Percentiles rank a stretch among this genome's conserved stretches.
These are phyloP conservation scores for Archips xylosteana DNA, from an alignment of 2,888 invertebrate genomes.

Conservation along the genomic window DNA sequence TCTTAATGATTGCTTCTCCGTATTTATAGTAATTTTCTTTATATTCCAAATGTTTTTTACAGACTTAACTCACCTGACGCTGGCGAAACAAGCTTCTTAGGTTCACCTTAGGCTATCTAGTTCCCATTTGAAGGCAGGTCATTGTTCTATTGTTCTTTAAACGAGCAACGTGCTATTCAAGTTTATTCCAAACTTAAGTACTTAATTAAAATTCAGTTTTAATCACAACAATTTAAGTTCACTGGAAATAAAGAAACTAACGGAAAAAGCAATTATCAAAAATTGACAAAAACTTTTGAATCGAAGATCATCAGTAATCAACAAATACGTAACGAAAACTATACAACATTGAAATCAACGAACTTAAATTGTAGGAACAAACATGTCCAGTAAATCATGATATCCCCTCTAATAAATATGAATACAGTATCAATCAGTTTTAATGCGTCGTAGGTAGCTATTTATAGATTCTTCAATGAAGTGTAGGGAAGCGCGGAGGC, in stretches of 20 bases:
- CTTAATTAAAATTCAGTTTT: slow-evolving; percentile 16
- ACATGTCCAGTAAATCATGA: slow-evolving; percentile 38
- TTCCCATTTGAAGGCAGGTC: slow-evolving; percentile 8
- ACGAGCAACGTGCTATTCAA: slow-evolving; percentile 5
- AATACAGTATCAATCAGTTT: slow-evolving; percentile 68
- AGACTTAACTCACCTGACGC: not conserved
- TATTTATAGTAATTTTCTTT: not conserved
- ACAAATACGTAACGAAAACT: slow-evolving; percentile 6
- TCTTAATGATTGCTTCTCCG: not conserved
- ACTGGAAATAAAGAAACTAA: not conserved
- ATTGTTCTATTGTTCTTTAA: slow-evolving; percentile 25
- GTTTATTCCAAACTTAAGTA: not conserved
- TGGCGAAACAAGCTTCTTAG: slow-evolving; percentile 5
- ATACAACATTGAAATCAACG: slow-evolving; percentile 33
- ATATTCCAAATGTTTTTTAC: not conserved
- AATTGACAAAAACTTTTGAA: not conserved
- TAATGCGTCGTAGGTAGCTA: slow-evolving; percentile 61
- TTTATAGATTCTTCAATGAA: slow-evolving; percentile 67
- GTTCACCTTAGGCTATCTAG: slow-evolving; percentile 13
- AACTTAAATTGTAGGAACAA: slow-evolving; percentile 35
- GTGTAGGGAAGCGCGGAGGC: slow-evolving; percentile 66
- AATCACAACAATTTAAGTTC: not conserved
- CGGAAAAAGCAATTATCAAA: not conserved
- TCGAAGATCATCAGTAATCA: not conserved
- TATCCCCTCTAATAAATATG: slow-evolving; percentile 45